phyloP scores from a whole-genome alignment of 2,888 invertebrate species.

The Tenthredo mesomela region DNA sequence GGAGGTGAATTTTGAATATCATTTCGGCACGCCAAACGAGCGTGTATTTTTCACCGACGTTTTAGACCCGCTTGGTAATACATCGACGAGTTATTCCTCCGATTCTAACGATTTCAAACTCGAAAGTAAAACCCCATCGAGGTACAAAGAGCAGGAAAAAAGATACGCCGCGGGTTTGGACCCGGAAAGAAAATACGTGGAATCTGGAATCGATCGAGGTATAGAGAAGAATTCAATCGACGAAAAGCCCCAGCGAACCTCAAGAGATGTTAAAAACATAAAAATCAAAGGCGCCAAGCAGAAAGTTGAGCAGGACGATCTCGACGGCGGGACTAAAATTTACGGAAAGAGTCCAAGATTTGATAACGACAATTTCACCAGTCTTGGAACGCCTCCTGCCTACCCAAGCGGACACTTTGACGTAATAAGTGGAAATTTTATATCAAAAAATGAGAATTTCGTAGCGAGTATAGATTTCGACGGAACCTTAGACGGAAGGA shows the following conservation, averaged over 20 bases:
- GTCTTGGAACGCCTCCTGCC: conserved; percentile 51
- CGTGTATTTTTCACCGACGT: conserved; percentile 57
- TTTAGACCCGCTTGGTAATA: conserved; percentile 59
- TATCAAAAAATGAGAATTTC: conserved; percentile 57
- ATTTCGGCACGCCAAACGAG: conserved; percentile 61
- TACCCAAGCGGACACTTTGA: conserved; percentile 47
- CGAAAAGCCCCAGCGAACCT: not conserved
- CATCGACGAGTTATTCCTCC: conserved; percentile 69
- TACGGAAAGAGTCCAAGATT: conserved; percentile 76
- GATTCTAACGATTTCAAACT: conserved; percentile 68
- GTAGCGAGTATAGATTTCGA: conserved; percentile 52
- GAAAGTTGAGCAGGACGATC: conserved; percentile 67
- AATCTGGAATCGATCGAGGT: not conserved
- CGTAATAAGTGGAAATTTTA: conserved; percentile 57
- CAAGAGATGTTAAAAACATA: conserved; percentile 61
- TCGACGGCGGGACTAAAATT: conserved; percentile 71
- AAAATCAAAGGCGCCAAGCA: conserved; percentile 72
- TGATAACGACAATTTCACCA: conserved; percentile 69
- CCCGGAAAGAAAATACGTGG: not conserved
- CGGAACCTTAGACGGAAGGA: conserved; percentile 63
- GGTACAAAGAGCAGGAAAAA: not conserved
- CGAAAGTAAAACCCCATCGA: conserved; percentile 56
- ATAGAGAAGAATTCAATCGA: conserved; percentile 15
- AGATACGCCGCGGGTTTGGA: not conserved
- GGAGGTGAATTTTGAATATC: conserved; percentile 19